phyloP scores from a whole-genome alignment of 2,797 vertebrate genomes.

The Anguilla pacifica region DNA sequence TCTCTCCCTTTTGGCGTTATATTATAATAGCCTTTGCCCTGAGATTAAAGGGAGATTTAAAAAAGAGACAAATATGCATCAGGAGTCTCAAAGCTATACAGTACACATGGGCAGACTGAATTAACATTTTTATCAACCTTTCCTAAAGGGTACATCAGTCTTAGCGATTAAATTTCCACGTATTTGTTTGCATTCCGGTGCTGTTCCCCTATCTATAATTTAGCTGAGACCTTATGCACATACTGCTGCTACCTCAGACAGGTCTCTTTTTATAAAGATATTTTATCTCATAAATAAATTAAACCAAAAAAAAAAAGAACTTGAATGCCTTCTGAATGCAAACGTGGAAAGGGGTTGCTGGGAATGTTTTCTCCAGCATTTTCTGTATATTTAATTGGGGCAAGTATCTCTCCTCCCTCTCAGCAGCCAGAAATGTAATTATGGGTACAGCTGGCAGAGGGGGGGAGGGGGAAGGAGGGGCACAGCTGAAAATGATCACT shows the following conservation, averaged over 20 bases:
- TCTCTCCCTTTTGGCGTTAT: neutral
- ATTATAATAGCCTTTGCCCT: neutral
- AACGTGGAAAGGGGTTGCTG: neutral
- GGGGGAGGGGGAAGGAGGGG: neutral
- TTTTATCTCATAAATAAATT: neutral
- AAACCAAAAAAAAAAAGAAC: neutral
- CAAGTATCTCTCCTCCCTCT: neutral
- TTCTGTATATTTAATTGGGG: neutral
- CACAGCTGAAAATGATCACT: constrained; percentile 23
- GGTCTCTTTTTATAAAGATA: neutral
- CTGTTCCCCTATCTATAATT: too few species aligned
- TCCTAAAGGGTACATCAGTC: neutral
- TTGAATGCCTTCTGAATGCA: constrained; percentile 7
- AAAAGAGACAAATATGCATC: neutral
- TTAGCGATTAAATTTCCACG: neutral
- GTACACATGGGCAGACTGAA: neutral
- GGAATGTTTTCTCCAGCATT: neutral
- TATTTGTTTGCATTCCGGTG: too few species aligned
- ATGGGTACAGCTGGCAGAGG: constrained; percentile 19
- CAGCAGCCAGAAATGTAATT: neutral
- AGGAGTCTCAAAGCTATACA: neutral
- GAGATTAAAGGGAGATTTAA: neutral
- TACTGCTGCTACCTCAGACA: too few species aligned
- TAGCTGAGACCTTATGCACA: too few species aligned
- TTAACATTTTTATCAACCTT: neutral